Evolutionary conservation across 2,797 vertebrate species (phyloP), one percentile per base, ranked within the genome.

Genomic region (Emys orbicularis): DNA sequence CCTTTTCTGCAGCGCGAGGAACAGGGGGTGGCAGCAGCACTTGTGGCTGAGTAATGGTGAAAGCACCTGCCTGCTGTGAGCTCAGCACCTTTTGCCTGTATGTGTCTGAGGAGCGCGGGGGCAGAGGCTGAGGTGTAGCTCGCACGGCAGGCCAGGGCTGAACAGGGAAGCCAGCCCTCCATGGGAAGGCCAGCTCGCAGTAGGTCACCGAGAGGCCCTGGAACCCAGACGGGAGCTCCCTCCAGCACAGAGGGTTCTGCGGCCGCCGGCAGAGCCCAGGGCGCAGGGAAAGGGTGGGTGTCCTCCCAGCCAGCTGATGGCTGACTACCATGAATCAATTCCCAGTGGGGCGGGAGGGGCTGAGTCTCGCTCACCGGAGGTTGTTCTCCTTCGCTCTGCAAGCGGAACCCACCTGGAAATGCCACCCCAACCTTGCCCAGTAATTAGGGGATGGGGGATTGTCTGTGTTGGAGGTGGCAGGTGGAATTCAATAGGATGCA

Each of bases 1-100:
- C 89, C 89, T 13, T 90, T 79, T 50, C 5, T 3, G 85, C 1
- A 5, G 59, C 47, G 92, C 91, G 87, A 89, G 89, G 94, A 77
- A 93, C 11, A 80, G 0, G 44, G 6, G 93, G 90, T 27, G 84
- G 59, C 92, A 41, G 87, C 84, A 89, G 90, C 1, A 2, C 52
- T 23, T 1, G n/a, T 31, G 29, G 59, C 13, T 57, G 31, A 85
- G 44, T 0, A 23, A 74, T 2, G 23, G 0, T 12, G 23, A 37
- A 0, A 0, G 50, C 3, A 57, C 41, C 23, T 44, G 21, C 41
- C 37, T 44, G 31, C 9, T 27, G 4, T n/a, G n/a, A n/a, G 86
- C 5, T 13, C 6, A 27, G n/a, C 0, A 1, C 59, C 34, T 25
- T 3, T 2, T 37, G 65, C 65, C 81, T 59, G 0, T 27, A 31